Conservation (phyloP, 2,888 invertebrate genomes). For the Eupithecia tripunctaria region DNA sequence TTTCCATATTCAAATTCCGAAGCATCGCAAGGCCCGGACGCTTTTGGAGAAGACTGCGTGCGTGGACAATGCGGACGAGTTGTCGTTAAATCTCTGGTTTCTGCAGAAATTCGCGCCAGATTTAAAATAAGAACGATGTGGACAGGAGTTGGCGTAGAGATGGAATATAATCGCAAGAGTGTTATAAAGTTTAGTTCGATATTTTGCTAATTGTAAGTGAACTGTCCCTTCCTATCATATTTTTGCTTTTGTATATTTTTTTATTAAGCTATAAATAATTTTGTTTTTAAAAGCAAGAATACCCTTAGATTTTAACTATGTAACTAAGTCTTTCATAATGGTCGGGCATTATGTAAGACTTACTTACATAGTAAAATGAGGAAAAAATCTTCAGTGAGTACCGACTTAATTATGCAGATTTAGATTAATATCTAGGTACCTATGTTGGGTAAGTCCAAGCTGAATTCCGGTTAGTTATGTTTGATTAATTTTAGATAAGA, state of each 20-base stretch:
- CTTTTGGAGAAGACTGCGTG: slow-evolving; percentile 68
- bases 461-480: neutral
- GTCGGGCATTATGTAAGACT: no score
- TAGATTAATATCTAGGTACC: neutral
- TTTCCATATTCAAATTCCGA: slow-evolving; percentile 70
- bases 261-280: neutral
- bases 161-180: slow-evolving; percentile 33
- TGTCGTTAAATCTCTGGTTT: slow-evolving; percentile 80
- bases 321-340: no score
- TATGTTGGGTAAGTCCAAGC: neutral
- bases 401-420: neutral
- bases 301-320: neutral
- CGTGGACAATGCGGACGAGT: slow-evolving; percentile 79
- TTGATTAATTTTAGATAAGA: neutral
- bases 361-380: neutral
- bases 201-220: neutral
- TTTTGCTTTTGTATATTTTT: neutral
- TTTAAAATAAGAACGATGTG: slow-evolving; percentile 78
- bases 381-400: neutral
- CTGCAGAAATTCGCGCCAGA: slow-evolving; percentile 76
- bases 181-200: neutral
- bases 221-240: neutral
- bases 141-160: slow-evolving; percentile 58
- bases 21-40: slow-evolving; percentile 66
- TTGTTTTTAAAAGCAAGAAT: neutral